Conservation (phyloP, 2,888 invertebrate genomes). For the Carpatolechia fugitivella region DNA sequence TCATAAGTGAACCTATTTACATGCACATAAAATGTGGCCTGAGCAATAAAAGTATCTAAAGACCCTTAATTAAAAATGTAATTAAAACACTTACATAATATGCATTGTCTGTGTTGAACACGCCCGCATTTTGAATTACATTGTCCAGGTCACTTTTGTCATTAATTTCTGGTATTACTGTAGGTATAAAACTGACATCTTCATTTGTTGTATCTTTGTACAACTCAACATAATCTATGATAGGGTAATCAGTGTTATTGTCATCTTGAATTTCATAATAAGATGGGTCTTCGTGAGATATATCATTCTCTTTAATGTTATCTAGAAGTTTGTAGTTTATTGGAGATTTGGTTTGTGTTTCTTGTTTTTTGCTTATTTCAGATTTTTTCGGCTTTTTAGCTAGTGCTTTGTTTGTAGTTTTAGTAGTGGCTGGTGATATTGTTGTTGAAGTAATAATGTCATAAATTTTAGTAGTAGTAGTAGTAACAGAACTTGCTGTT, state of each 20-base stretch:
- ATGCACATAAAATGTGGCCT: not conserved
- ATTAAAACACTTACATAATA: constrained; percentile 13
- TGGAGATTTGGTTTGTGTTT: not conserved
- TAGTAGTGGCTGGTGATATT: not conserved
- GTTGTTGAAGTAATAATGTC: not conserved
- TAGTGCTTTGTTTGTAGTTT: not conserved
- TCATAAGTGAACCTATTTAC: not conserved
- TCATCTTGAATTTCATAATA: constrained; percentile 26
- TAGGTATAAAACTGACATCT: constrained; percentile 36
- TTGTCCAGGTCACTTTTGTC: constrained; percentile 11
- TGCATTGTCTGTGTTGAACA: constrained; percentile 6
- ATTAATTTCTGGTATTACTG: constrained; percentile 24
- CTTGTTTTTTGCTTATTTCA: not conserved
- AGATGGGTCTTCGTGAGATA: constrained; percentile 30
- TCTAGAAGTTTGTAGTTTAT: constrained; percentile 17
- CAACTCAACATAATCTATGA: constrained; percentile 59
- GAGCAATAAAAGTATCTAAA: not conserved
- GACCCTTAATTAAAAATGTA: not conserved
- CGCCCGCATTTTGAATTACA: constrained; percentile 6
- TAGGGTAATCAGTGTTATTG: constrained; percentile 56
- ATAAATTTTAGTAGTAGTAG: not conserved
- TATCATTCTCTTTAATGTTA: constrained; percentile 37
- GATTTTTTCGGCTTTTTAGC: not conserved
- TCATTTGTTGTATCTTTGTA: constrained; percentile 67
- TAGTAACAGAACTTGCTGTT: not conserved